Evolutionary conservation across 2,888 invertebrate species (phyloP).

Genomic region (Tridacna crocea): DNA sequence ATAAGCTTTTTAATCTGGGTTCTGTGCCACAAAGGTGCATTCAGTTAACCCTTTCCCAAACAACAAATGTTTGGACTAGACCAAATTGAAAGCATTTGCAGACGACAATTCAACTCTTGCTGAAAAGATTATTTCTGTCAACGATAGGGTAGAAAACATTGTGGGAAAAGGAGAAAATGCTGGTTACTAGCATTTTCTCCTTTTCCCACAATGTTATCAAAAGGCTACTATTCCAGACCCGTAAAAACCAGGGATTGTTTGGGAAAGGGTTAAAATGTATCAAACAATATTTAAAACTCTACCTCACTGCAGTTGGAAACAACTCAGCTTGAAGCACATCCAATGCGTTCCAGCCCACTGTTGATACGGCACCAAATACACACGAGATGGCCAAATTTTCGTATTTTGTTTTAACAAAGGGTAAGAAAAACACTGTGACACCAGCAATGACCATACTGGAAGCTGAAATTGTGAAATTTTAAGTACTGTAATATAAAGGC

Average conservation of each 20-base stretch:
- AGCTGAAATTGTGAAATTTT: slow-evolving; percentile 67
- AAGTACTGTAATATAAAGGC: too few species aligned
- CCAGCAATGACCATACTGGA: slow-evolving; percentile 82
- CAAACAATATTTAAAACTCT: too few species aligned
- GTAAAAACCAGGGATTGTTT: too few species aligned
- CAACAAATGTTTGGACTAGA: too few species aligned
- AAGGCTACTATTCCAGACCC: too few species aligned
- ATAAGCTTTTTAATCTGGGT: too few species aligned
- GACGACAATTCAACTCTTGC: too few species aligned
- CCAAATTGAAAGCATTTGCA: too few species aligned
- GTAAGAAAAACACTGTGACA: slow-evolving; percentile 81
- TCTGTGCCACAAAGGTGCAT: neutral
- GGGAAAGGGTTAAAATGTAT: neutral
- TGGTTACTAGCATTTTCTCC: neutral
- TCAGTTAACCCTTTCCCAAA: neutral
- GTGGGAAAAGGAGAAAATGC: neutral
- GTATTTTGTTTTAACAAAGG: slow-evolving; percentile 74
- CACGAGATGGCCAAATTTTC: slow-evolving; percentile 82
- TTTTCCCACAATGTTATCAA: neutral
- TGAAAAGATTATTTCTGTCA: too few species aligned
- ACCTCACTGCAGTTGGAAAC: slow-evolving; percentile 95
- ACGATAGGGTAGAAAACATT: neutral
- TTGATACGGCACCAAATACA: slow-evolving; percentile 84
- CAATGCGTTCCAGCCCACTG: slow-evolving; percentile 87
- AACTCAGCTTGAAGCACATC: slow-evolving; percentile 97